Base-by-base conservation (phyloP, 2,113 vertebrate species). In the Calyptommatus sinebrachiatus region DNA sequence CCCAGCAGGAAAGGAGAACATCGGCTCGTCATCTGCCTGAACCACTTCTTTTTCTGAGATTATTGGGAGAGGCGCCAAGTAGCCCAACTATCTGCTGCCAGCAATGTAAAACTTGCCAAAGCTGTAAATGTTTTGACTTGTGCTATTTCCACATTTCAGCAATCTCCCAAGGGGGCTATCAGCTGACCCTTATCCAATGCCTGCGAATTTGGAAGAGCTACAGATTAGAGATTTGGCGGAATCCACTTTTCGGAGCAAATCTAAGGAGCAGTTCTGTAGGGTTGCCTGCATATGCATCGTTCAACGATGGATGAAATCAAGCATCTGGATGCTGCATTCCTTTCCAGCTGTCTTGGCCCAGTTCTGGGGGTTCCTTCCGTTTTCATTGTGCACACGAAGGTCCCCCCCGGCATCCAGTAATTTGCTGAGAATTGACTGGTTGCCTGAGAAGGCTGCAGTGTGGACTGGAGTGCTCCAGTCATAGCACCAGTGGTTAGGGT, bases 381-480 rank as follows among this genome's bases (percentile, higher is more conserved):
- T 80, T 57, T 86, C 35, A 8, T 97, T 96, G 0, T 97, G 96
- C 1, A 94, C 91, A 20, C 96, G 85, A 45, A 98, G 86, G 72
- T 98, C 97, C 70, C 96, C 97, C 3, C 97, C 97, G 10, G 92
- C 94, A 71, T 96, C 96, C 91, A 98, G 75, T 4, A 98, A 79
- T 70, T 84, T 91, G 80, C 95, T 95, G 65, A 98, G 94, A 78
- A 97, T 89, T 86, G 94, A 88, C 35, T 93, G 94, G 53, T 93
- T 95, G 63, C 96, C 95, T 5, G 97, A 97, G 83, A 97, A 96
- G 0, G 96, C 96, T 1, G 96, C 97, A 11, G 97, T 96, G 0
- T 98, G 97, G 26, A 98, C 94, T 0, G 96, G 96, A 8, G 96
- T 97, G 86, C 97, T 97, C 45, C 92, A 90, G 60, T 97, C 96